Evolutionary conservation across 1,140 invertebrate genomes (phyloP), one percentile per base, ranked within the genome.

Genomic region (Diploscapter pachys): DNA sequence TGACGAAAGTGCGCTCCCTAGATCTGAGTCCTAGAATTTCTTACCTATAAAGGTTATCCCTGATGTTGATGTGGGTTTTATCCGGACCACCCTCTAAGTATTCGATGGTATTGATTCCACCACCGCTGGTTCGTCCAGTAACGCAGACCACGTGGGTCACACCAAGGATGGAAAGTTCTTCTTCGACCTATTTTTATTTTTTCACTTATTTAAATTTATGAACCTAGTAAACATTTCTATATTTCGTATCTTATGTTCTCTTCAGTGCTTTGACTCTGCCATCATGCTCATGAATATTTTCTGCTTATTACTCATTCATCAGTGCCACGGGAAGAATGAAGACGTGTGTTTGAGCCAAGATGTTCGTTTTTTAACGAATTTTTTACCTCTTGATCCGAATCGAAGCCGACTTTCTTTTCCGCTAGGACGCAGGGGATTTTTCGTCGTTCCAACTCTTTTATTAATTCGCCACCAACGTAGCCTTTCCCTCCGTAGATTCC

Each of bases 11-110:
- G 31, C 31, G 31, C 31, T 31, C 31, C 31, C 31, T 31, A 31
- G 31, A 31, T 31, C 31, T 31, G 31, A 31, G 31, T 31, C 31
- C 31, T 31, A 31, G 31, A 31, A 70, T 4, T 49, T 69, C 67
- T 31, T 63, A 76, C 74, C 74, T 76, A 54, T 79, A 84, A 62
- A 85, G 66, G 71, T 85, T 85, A 64, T 85, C 83, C 3, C 83
- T 71, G 3, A 85, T 65, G 67, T 85, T 85, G 62, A 85, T 82
- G 64, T 72, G 79, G 13, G 77, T 72, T 65, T 81, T 85, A 51
- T 85, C 82, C 1, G 84, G 62, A 4, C 83, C 84, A n/a, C 83
- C 83, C 61, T 85, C 83, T 31, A 85, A 72, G 63, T 85, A 85
- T 63, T 85, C 83, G 63, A 85, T 85, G 6, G 83, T 85, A 57